Evolutionary conservation across 2,113 vertebrate genomes (phyloP), one percentile per base, ranked within the genome.

Genomic region (Hyaena hyaena): DNA sequence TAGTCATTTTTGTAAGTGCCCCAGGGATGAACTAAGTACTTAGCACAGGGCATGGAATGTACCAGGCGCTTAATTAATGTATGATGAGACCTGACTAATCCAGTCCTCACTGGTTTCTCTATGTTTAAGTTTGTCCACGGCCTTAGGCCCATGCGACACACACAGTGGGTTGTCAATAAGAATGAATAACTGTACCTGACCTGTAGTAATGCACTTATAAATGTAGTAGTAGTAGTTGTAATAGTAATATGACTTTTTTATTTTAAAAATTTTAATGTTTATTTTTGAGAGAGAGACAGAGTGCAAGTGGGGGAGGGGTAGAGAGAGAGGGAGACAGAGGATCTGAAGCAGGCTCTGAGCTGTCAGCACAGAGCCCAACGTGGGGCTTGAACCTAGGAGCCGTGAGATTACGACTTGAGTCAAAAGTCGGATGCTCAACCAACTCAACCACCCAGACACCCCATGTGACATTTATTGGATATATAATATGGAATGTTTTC

Each of bases 1-100:
- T 33, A 48, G 26, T 68, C 92, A 35, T 9, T 33, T 61, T 35
- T 8, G 5, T 48, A 35, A 73, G 33, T 12, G 23, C 10, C 39
- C 45, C 80, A 21, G 35, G 1, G 31, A 66, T 71, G 68, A 43
- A 4, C 79, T 76, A 19, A 31, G 61, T 1, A 3, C 66, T 58
- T 12, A 58, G 58, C 63, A n/a, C 6, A n/a, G 74, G 26, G 45
- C 84, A 17, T 1, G 50, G 19, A 80, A 10, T 1, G 0, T 17
- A 21, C 68, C 2, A 53, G 14, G 15, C 39, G 74, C 58, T 74
- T 45, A 14, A 19, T 43, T 3, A 28, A 0, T 6, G 65, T 7
- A 5, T 69, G 45, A n/a, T 10, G 1, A 1, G 7, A 28, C 39
- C 1, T 0, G 79, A 33, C 53, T 24, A 4, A 63, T 8, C 48